These are phyloP conservation scores for Elymnias hypermnestra DNA, from an alignment of 1,140 invertebrate species.

Conservation along the genomic window DNA sequence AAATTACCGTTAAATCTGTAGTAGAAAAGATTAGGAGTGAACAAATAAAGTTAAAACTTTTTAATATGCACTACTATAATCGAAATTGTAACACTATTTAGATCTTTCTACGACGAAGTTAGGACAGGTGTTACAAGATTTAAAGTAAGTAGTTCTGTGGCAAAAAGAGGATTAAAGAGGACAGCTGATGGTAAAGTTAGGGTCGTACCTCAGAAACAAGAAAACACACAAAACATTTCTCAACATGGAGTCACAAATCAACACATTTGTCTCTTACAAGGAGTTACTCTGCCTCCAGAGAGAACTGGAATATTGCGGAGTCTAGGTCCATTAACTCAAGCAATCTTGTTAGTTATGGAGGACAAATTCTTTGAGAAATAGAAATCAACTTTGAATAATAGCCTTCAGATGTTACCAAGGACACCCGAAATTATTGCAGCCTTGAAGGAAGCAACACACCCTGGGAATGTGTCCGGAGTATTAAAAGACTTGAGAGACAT, in stretches of 20 bases:
- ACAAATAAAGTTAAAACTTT: background rate
- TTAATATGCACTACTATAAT: slow-evolving; percentile 9
- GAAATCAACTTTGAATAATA: too few species aligned
- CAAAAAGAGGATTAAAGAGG: slow-evolving; percentile 10
- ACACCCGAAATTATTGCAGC: background rate
- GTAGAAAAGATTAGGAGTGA: background rate
- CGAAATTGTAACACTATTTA: slow-evolving; percentile 18
- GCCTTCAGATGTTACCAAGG: background rate
- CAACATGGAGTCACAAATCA: slow-evolving; percentile 23
- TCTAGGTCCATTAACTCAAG: slow-evolving; percentile 17
- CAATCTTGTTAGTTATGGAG: slow-evolving; percentile 18
- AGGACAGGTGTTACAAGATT: slow-evolving; percentile 17
- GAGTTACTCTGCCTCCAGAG: slow-evolving; percentile 20
- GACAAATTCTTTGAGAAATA: slow-evolving; percentile 17
- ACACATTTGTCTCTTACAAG: slow-evolving; percentile 23
- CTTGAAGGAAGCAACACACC: background rate
- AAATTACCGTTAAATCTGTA: background rate
- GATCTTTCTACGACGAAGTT: slow-evolving; percentile 17
- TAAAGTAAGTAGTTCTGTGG: slow-evolving; percentile 11
- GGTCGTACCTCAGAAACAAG: background rate
- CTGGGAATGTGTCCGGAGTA: background rate
- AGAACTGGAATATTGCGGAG: slow-evolving; percentile 17
- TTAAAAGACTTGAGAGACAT: slow-evolving; percentile 9
- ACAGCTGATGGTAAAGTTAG: background rate
- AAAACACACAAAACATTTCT: slow-evolving; percentile 20